These are phyloP conservation scores for Bolborhynchus lineola DNA, from an alignment of 2,113 vertebrate species.

Conservation along the genomic window DNA sequence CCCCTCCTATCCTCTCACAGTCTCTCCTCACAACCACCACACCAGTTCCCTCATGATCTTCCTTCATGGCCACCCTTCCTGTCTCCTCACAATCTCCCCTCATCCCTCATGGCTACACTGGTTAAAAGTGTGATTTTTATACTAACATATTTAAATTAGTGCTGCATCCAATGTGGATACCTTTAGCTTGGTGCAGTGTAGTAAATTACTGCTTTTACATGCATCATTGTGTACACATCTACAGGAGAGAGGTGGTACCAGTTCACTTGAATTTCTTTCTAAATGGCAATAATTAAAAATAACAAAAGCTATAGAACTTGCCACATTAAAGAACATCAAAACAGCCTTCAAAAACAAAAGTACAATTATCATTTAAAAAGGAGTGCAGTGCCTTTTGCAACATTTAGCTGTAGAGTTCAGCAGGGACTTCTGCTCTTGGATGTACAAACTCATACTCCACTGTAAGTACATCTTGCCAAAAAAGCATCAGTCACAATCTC, in stretches of 20 bases:
- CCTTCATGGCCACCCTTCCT: background rate
- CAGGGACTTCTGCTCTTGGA: background rate
- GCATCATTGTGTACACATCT: background rate
- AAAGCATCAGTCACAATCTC: background rate
- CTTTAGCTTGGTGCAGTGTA: background rate
- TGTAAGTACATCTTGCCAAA: background rate
- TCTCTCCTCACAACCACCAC: no score
- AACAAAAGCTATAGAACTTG: background rate
- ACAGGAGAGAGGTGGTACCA: background rate
- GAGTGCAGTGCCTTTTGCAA: background rate
- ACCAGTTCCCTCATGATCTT: background rate
- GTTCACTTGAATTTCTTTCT: background rate
- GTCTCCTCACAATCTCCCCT: background rate
- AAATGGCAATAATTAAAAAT: background rate
- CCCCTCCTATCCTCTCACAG: no score
- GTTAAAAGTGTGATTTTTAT: background rate
- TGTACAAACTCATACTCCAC: background rate
- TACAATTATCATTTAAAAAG: background rate
- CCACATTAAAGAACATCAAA: background rate
- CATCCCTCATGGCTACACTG: background rate
- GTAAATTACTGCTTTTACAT: background rate
- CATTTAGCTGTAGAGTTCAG: background rate
- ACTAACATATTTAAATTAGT: background rate
- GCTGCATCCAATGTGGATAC: background rate
- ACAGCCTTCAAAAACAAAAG: background rate